phyloP scores from a whole-genome alignment of 1,140 invertebrate species.

The Bicyclus anynana region DNA sequence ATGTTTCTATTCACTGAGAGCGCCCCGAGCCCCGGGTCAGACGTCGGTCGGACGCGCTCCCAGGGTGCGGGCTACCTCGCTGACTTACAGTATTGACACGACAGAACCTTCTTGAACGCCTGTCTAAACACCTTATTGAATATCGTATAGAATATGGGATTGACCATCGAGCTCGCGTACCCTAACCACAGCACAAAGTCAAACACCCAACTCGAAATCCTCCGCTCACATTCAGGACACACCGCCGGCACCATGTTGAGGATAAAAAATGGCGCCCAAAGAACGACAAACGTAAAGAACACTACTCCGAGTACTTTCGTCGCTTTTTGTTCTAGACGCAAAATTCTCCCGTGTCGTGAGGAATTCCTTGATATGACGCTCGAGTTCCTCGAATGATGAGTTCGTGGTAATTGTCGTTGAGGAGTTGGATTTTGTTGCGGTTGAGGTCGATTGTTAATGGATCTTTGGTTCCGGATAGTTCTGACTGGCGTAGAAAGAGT shows the following conservation, averaged over 20 bases:
- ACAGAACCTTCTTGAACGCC: slow-evolving; percentile 92
- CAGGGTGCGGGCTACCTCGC: slow-evolving; percentile 78
- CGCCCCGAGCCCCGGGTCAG: slow-evolving; percentile 65
- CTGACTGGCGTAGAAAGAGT: slow-evolving; percentile 62
- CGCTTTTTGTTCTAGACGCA: slow-evolving; percentile 92
- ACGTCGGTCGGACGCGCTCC: slow-evolving; percentile 67
- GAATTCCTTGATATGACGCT: slow-evolving; percentile 88
- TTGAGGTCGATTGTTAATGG: slow-evolving; percentile 48
- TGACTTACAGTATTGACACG: slow-evolving; percentile 83
- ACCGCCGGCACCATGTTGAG: slow-evolving; percentile 89
- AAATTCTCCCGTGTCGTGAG: slow-evolving; percentile 87
- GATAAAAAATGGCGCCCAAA: slow-evolving; percentile 96
- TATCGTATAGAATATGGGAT: slow-evolving; percentile 96
- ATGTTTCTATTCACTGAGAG: slow-evolving; percentile 68
- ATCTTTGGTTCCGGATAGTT: slow-evolving; percentile 61
- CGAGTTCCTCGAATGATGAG: slow-evolving; percentile 85
- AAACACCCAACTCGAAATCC: slow-evolving; percentile 87
- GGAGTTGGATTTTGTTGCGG: slow-evolving; percentile 70
- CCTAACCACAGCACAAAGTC: slow-evolving; percentile 94
- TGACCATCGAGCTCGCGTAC: slow-evolving; percentile 95
- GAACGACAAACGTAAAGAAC: slow-evolving; percentile 94
- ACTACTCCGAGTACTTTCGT: slow-evolving; percentile 96
- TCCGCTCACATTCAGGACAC: slow-evolving; percentile 86
- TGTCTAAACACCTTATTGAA: slow-evolving; percentile 96
- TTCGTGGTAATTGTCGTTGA: slow-evolving; percentile 78